A percentile compares a stretch with the other conserved stretches of the same genome.
These are phyloP conservation scores for Agonopterix alstromeriana DNA, from an alignment of 2,888 invertebrate species.

Conservation along the genomic window DNA sequence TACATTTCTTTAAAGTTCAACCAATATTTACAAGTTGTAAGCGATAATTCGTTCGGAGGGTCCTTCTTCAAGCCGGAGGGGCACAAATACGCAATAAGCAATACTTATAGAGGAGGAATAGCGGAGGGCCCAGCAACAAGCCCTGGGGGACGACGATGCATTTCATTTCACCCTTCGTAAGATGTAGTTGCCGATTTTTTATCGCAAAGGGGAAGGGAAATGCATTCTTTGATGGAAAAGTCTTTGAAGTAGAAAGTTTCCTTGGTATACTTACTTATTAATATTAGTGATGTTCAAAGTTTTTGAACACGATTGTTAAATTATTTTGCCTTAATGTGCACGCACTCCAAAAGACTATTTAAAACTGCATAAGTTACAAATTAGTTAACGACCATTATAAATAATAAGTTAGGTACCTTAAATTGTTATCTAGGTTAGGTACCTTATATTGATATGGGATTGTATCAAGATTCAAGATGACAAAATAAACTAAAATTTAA, in stretches of 20 bases:
- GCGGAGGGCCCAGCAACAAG: conserved; percentile 24
- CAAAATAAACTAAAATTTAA: too few species aligned
- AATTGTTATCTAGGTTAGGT: too few species aligned
- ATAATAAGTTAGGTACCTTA: too few species aligned
- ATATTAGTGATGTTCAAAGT: too few species aligned
- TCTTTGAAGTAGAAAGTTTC: conserved; percentile 14
- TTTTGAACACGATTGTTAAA: too few species aligned
- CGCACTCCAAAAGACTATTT: too few species aligned
- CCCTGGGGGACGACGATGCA: conserved; percentile 16
- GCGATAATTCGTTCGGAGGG: conserved; percentile 31
- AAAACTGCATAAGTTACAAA: too few species aligned
- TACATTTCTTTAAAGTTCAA: conserved; percentile 19
- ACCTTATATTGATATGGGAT: too few species aligned
- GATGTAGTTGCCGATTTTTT: conserved; percentile 31
- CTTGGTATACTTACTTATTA: too few species aligned
- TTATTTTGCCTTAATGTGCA: too few species aligned
- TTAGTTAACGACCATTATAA: too few species aligned
- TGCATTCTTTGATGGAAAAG: conserved; percentile 34
- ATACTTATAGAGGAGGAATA: conserved; percentile 33
- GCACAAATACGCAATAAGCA: conserved; percentile 39
- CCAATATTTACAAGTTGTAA: conserved; percentile 61
- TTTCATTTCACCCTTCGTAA: conserved; percentile 49
- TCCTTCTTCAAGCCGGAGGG: conserved; percentile 9
- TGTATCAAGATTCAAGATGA: too few species aligned
- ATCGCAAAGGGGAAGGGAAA: conserved; percentile 24